Evolutionary conservation across 1,140 invertebrate species (phyloP).

Genomic region (Danaus melanippus): DNA sequence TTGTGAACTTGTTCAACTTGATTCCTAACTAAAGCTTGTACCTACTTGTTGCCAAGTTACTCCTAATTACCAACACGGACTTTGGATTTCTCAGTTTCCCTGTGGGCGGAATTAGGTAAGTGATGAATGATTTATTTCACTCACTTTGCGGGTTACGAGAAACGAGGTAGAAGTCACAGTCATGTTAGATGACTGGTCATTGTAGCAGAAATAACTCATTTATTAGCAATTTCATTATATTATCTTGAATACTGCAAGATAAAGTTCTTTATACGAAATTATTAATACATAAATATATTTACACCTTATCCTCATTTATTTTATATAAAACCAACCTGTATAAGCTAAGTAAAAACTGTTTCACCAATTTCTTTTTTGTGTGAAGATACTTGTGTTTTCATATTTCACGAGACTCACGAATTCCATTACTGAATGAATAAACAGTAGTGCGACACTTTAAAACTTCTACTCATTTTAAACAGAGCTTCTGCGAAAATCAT

Average conservation of each 20-base stretch:
- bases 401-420: slow-evolving; percentile 31
- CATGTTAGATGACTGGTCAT: too few species aligned
- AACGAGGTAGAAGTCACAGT: too few species aligned
- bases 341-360: too few species aligned
- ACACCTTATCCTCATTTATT: too few species aligned
- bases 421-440: slow-evolving; percentile 45
- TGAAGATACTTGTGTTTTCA: slow-evolving; percentile 6
- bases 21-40: slow-evolving; percentile 20
- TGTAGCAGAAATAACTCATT: too few species aligned
- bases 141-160: slow-evolving; percentile 11
- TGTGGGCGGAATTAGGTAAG: slow-evolving; percentile 36
- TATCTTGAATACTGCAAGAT: too few species aligned
- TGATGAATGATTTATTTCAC: slow-evolving; percentile 48
- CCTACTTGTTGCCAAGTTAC: slow-evolving; percentile 40
- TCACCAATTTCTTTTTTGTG: too few species aligned
- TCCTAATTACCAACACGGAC: slow-evolving; percentile 42
- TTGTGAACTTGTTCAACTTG: slow-evolving; percentile 8
- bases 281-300: too few species aligned
- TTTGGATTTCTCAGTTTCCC: slow-evolving; percentile 34
- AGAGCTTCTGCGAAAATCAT: slow-evolving; percentile 21
- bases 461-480: slow-evolving; percentile 31
- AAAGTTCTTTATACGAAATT: too few species aligned
- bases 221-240: too few species aligned
- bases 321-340: too few species aligned
- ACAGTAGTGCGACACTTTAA: slow-evolving; percentile 29